Conservation (phyloP, 2,888 invertebrate species). For the Agrochola litura region DNA sequence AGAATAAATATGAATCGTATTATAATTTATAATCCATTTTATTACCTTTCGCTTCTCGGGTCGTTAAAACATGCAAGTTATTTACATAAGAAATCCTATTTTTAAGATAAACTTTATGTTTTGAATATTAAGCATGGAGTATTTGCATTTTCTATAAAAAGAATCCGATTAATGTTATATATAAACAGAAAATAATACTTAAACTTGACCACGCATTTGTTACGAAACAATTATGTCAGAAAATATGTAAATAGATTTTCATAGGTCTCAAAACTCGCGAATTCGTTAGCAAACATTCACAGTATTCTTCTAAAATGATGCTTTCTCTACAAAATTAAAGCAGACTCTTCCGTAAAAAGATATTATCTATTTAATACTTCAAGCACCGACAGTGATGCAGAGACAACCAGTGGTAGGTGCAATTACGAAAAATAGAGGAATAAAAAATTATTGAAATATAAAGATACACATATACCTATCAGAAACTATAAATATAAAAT, state of each 20-base stretch:
- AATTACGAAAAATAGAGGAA: too few relatives aligned
- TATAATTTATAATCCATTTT: conserved; percentile 34
- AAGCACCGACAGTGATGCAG: too few relatives aligned
- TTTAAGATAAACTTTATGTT: conserved; percentile 6
- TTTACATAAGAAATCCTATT: conserved; percentile 28
- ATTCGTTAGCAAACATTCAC: not conserved
- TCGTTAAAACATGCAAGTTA: conserved; percentile 29
- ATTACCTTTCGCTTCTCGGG: conserved; percentile 31
- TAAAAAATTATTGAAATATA: too few relatives aligned
- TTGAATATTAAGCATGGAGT: conserved; percentile 9
- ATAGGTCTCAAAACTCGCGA: too few relatives aligned
- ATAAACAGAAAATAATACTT: not conserved
- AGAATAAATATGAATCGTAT: conserved; percentile 24
- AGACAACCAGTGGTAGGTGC: too few relatives aligned
- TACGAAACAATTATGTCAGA: not conserved
- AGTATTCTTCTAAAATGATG: not conserved
- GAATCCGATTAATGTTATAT: not conserved
- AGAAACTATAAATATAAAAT: too few relatives aligned
- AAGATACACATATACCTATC: too few relatives aligned
- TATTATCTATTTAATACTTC: too few relatives aligned
- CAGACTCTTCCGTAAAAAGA: not conserved
- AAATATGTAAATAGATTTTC: not conserved
- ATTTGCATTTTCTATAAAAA: conserved; percentile 26
- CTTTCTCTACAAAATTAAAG: not conserved
- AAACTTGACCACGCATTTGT: not conserved